These are phyloP conservation scores for Lindbergichthys nudifrons DNA, from an alignment of 2,797 vertebrate species.

Conservation along the genomic window DNA sequence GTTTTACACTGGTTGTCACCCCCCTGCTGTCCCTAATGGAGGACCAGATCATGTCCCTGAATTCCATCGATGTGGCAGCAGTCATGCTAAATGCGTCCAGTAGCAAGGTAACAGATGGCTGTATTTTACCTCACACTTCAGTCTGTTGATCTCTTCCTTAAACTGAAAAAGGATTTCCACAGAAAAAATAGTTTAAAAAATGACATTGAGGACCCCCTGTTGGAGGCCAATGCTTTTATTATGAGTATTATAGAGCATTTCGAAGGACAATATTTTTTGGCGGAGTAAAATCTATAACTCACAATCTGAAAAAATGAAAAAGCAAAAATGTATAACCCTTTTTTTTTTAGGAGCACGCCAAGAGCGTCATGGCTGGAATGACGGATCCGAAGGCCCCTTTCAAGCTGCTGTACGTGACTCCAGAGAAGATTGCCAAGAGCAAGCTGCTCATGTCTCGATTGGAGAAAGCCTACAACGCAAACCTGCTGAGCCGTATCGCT, in stretches of 20 bases:
- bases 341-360: constrained; percentile 87
- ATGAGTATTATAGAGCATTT: no score
- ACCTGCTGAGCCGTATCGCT: constrained; percentile 88
- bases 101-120: constrained; percentile 85
- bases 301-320: neutral
- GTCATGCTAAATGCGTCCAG: constrained; percentile 91
- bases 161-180: no score
- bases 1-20: constrained; percentile 93
- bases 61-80: constrained; percentile 87
- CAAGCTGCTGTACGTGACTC: constrained; percentile 96
- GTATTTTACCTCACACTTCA: neutral
- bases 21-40: constrained; percentile 98
- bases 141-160: neutral
- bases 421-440: constrained; percentile 97
- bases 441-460: constrained; percentile 97
- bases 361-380: constrained; percentile 90
- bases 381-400: constrained; percentile 83
- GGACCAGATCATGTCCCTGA: constrained; percentile 95
- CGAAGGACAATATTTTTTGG: neutral
- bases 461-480: constrained; percentile 92
- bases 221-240: no score
- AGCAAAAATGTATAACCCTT: neutral
- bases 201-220: no score
- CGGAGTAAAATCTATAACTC: neutral
- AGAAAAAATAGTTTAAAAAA: no score